A percentile compares a stretch with the other conserved stretches of the same genome.
These are phyloP conservation scores for Anastatus disparis DNA, from an alignment of 1,140 invertebrate genomes.

Conservation along the genomic window DNA sequence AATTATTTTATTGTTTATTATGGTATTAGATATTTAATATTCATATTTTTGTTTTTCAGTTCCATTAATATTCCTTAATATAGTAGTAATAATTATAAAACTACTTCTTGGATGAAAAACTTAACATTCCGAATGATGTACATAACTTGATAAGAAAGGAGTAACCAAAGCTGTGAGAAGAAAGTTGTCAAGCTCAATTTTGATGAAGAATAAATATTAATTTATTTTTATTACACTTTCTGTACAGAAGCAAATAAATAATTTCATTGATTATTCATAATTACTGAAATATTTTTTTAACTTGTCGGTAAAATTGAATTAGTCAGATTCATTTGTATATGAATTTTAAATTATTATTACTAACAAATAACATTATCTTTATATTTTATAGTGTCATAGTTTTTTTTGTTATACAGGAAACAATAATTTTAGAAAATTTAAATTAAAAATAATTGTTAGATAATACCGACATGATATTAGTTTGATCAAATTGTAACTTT, in stretches of 20 bases:
- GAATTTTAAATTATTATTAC: too few species aligned
- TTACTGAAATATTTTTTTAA: neutral
- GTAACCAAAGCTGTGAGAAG: neutral
- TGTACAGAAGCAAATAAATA: constrained; percentile 29
- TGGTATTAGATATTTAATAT: constrained; percentile 9
- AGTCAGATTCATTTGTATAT: too few species aligned
- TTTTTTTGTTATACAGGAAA: too few species aligned
- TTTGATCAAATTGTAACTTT: too few species aligned
- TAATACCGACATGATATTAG: too few species aligned
- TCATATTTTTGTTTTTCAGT: constrained; percentile 75
- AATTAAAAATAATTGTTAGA: too few species aligned
- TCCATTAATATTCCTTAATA: constrained; percentile 87
- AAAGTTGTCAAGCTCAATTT: neutral
- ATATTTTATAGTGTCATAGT: too few species aligned
- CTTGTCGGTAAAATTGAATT: too few species aligned
- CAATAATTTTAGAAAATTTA: too few species aligned
- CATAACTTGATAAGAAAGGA: constrained; percentile 37
- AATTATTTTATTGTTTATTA: constrained; percentile 44
- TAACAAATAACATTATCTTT: too few species aligned
- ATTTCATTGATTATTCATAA: constrained; percentile 30
- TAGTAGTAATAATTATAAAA: constrained; percentile 83
- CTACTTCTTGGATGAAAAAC: constrained; percentile 76
- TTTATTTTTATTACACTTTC: constrained; percentile 26
- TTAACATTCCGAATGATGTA: constrained; percentile 46
- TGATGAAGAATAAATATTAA: constrained; percentile 5